Evolutionary conservation across 2,888 invertebrate genomes (phyloP).

Genomic region (Pharmacophagus antenor): DNA sequence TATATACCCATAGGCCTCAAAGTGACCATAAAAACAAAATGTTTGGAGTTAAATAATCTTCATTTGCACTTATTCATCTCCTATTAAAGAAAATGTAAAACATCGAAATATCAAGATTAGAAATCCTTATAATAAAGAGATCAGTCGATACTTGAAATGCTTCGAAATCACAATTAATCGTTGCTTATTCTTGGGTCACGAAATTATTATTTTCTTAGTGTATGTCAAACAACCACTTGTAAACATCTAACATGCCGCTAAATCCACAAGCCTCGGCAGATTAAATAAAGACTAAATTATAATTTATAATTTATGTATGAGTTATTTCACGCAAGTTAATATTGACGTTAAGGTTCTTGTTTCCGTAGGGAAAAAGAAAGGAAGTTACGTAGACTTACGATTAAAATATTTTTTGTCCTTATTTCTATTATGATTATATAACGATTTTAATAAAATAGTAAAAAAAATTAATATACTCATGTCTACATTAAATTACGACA

Average conservation of each 20-base stretch:
- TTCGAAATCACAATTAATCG: neutral
- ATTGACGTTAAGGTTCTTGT: constrained; percentile 5
- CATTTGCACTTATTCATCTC: too few species aligned
- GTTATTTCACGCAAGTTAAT: constrained; percentile 11
- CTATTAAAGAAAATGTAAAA: too few species aligned
- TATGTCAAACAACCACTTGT: neutral
- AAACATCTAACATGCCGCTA: constrained; percentile 13
- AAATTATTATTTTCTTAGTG: constrained; percentile 4
- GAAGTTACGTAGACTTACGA: neutral
- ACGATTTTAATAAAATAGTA: neutral
- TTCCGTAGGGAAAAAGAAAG: neutral
- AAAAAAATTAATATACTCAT: too few species aligned
- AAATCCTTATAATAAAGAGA: too few species aligned
- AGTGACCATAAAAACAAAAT: too few species aligned
- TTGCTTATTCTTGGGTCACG: neutral
- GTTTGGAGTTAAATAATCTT: too few species aligned
- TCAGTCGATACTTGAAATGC: too few species aligned
- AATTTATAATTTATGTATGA: constrained; percentile 7
- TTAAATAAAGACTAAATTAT: neutral
- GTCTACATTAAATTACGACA: too few species aligned
- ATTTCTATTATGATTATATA: neutral
- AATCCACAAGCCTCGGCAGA: constrained; percentile 5
- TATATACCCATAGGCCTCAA: too few species aligned
- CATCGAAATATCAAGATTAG: too few species aligned
- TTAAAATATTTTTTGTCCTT: neutral